Evolutionary conservation across 1,140 invertebrate species (phyloP), one percentile per base, ranked within the genome.

Genomic region (Eulimnadia texana): DNA sequence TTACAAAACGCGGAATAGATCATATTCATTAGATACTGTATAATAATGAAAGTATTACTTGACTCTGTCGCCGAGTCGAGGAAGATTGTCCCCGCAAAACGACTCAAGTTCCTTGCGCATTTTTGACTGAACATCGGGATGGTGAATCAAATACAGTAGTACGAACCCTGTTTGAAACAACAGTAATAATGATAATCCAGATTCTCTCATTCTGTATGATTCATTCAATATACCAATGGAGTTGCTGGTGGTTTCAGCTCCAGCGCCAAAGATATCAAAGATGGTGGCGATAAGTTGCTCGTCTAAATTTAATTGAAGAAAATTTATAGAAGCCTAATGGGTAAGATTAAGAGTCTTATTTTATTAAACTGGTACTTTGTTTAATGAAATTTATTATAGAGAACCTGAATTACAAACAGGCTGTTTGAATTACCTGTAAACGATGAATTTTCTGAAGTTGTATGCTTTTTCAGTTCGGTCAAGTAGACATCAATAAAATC

Each of bases 81-180:
- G 61, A 2, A 63, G 25, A 16, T 11, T 29, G 3, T 65, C 56
- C 28, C 69, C 70, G 25, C 72, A 61, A 2, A 67, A 64, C 2
- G 57, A 16, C 58, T 71, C 67, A n/a, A 74, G 59, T 61, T 74
- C 73, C 13, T 65, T 22, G 33, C 71, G 70, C 2, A 72, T 60
- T 22, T 62, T 62, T 3, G 58, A 50, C 60, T 73, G 70, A 1
- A 70, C 55, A 10, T 69, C 58, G 10, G 66, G 68, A 61, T 70
- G 52, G 2, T 62, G 61, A 25, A 67, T 55, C 29, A 70, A 20
- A 50, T 68, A 63, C 22, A 69, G 51, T 0, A 72, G 22, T 0
- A 49, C 60, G 53, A 62, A 67, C 1, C 47, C 51, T 57, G 55
- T 19, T 1, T 6, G 1, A n/a, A 23, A 33, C n/a, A n/a, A n/a